Percentiles rank a stretch among this genome's conserved stretches.
Evolutionary conservation across 2,113 vertebrate genomes (phyloP).

Genomic region (Neodon shergylaensis): DNA sequence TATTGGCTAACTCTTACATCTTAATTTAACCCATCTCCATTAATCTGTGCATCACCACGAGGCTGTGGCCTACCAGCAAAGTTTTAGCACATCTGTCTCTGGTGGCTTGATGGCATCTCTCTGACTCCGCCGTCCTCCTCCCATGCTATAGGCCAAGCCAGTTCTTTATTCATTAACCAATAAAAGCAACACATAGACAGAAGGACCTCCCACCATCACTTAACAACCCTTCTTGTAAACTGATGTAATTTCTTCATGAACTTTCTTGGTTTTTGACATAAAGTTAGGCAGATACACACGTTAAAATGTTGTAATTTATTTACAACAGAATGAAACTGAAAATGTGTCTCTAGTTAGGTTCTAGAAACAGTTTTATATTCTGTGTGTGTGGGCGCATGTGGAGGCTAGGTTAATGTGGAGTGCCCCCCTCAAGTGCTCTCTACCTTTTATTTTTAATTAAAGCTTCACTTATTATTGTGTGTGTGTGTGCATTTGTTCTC

Average conservation of each 20-base stretch:
- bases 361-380: slow-evolving; percentile 26
- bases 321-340: slow-evolving; percentile 21
- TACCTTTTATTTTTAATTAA: not conserved
- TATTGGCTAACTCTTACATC: too few species aligned
- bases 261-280: not conserved
- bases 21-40: too few species aligned
- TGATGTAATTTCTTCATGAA: slow-evolving; percentile 13
- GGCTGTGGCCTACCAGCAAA: too few species aligned
- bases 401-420: not conserved
- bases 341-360: slow-evolving; percentile 35
- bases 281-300: not conserved
- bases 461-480: not conserved
- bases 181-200: too few species aligned
- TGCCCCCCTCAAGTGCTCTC: not conserved
- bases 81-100: too few species aligned
- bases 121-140: too few species aligned
- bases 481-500: not conserved
- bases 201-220: too few species aligned
- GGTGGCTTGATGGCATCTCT: too few species aligned
- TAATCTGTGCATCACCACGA: too few species aligned
- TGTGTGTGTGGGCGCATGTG: not conserved
- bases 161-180: too few species aligned
- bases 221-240: not conserved
- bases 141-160: too few species aligned
- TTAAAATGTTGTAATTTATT: not conserved